phyloP scores from a whole-genome alignment of 2,113 vertebrate genomes.

The Cichladusa arquata region DNA sequence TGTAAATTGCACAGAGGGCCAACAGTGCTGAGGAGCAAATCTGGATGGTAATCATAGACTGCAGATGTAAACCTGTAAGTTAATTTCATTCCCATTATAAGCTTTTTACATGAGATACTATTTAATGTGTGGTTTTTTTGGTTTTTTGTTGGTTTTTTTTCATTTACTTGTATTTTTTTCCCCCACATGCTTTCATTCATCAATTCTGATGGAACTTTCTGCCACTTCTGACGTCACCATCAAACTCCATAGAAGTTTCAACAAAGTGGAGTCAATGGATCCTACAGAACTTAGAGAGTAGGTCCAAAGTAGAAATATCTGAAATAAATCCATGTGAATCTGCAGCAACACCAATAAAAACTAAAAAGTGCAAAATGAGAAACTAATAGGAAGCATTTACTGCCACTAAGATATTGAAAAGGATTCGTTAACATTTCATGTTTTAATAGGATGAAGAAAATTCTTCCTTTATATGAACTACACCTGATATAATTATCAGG shows the following conservation, averaged over 20 bases:
- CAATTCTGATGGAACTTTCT: background rate
- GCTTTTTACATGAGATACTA: background rate
- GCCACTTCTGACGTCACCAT: background rate
- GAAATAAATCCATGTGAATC: background rate
- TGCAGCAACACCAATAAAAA: background rate
- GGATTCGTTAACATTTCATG: slow-evolving; percentile 1
- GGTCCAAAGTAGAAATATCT: background rate
- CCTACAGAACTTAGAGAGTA: background rate
- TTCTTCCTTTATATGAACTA: background rate
- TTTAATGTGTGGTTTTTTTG: background rate
- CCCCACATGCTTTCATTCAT: background rate
- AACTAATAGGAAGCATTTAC: background rate
- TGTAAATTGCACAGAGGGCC: background rate
- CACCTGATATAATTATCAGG: background rate
- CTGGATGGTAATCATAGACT: background rate
- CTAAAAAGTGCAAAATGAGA: background rate
- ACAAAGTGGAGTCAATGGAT: background rate
- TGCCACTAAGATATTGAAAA: background rate
- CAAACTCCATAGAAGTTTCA: background rate
- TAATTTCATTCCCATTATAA: background rate
- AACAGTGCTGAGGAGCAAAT: background rate
- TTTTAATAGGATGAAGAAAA: background rate
- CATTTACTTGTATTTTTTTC: background rate
- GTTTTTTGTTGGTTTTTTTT: background rate
- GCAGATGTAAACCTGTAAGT: background rate